Conservation (phyloP, 2,888 invertebrate genomes). For the Drosophila lutescens region DNA sequence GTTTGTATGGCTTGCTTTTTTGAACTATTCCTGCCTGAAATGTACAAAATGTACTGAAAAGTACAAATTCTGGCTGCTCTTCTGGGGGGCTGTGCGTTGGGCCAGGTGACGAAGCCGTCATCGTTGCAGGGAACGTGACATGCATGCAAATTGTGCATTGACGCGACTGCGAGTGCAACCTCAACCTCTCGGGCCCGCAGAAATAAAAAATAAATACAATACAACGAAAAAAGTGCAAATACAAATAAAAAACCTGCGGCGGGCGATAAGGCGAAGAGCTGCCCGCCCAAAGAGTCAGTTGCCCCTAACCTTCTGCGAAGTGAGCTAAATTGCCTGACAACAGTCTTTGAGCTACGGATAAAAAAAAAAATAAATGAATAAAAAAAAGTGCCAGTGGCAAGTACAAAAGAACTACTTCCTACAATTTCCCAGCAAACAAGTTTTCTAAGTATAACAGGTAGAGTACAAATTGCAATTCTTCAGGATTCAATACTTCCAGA, state of each 20-base stretch:
- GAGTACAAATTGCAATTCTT: not conserved
- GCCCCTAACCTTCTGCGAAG: slow-evolving; percentile 29
- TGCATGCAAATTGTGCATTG: slow-evolving; percentile 68
- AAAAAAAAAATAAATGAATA: not conserved
- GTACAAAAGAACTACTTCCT: slow-evolving; percentile 13
- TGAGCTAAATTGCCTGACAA: slow-evolving; percentile 31
- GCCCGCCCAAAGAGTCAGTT: slow-evolving; percentile 21
- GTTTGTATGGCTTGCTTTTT: slow-evolving; percentile 12
- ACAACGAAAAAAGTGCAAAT: not conserved
- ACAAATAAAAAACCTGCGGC: slow-evolving; percentile 3
- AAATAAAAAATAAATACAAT: not conserved
- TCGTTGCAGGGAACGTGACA: slow-evolving; percentile 61
- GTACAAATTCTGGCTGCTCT: slow-evolving; percentile 18
- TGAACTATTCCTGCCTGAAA: slow-evolving; percentile 16
- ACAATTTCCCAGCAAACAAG: slow-evolving; percentile 7
- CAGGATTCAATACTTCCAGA: no score
- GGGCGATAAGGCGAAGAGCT: slow-evolving; percentile 11
- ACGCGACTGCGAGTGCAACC: slow-evolving; percentile 21
- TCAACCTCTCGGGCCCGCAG: slow-evolving; percentile 4
- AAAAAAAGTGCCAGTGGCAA: slow-evolving; percentile 21
- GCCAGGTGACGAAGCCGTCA: slow-evolving; percentile 43
- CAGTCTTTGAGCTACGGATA: slow-evolving; percentile 3
- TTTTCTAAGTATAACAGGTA: slow-evolving; percentile 1
- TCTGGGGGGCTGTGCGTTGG: slow-evolving; percentile 20
- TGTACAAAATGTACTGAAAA: slow-evolving; percentile 9